Base-by-base conservation (phyloP, 2,888 invertebrate species). In the Axea sp. region DNA sequence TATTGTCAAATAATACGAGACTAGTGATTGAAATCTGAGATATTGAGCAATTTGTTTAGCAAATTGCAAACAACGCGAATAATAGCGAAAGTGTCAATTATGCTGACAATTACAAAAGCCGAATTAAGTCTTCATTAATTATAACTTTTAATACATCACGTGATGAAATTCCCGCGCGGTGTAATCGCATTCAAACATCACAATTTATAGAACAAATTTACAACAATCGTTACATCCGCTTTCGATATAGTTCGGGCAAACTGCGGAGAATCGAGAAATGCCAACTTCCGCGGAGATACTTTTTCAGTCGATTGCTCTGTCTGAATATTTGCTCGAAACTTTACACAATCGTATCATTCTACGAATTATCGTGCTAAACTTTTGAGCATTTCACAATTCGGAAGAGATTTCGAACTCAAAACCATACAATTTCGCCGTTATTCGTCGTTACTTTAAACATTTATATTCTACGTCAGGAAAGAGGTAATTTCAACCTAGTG, bases 281-380 rank as follows among this genome's bases (percentile, higher is more conserved):
- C 30, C 45, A 67, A 55, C 33, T 59, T 51, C 41, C 26, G 11
- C 37, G 47, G 30, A 51, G 57, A 57, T 49, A 67, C 65, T 67
- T 67, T 67, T 57, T 67, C 49, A 49, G 57, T 41, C 57, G 41
- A 57, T 57, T 57, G 41, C 67, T 47, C 30, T 39, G 49, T 31
- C 41, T 41, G 49, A 49, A 57, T 49, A 67, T 57, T 67, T 67
- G 39, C 55, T 41, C 28, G 30, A 47, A 67, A 55, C 65, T 67
- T 67, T 55, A 45, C 39, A 67, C 65, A 55, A 67, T 67, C 37
- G 55, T 39, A 67, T 67, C 65, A 55, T 39, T 47, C 47, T 9
- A 47, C 47, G 47, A 67, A 67, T 67, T 67, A 67, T 67, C 47
- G 39, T 47, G 28, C 37, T 47, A 55, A 47, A 67, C 65, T 67